Evolutionary conservation across 2,888 invertebrate species (phyloP).

Genomic region (Elegia similella): DNA sequence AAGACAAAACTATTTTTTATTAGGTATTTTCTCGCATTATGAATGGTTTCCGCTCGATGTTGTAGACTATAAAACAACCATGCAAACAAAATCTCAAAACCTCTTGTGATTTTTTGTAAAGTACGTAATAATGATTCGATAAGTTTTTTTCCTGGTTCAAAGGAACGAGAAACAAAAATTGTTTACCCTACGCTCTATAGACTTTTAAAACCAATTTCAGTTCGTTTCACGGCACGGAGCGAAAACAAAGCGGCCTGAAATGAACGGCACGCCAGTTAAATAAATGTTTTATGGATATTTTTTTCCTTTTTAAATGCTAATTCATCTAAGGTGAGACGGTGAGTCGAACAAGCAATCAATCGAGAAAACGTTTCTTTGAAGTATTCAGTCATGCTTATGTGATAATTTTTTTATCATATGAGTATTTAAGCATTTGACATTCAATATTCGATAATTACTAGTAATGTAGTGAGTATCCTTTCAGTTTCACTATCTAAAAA

Average conservation of each 20-base stretch:
- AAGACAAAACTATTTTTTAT: too few relatives aligned
- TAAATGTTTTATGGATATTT: conserved; percentile 52
- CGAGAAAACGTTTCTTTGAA: conserved; percentile 21
- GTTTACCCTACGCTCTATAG: conserved; percentile 36
- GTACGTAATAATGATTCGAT: too few relatives aligned
- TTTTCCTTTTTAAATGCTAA: conserved; percentile 51
- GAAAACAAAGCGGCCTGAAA: conserved; percentile 41
- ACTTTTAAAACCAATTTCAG: conserved; percentile 48
- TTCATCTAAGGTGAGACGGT: conserved; percentile 33
- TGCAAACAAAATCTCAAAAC: too few relatives aligned
- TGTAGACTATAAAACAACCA: too few relatives aligned
- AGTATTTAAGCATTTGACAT: too few relatives aligned
- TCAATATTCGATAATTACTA: too few relatives aligned
- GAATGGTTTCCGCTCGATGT: too few relatives aligned
- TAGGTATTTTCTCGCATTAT: too few relatives aligned
- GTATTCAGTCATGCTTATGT: neutral
- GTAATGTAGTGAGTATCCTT: too few relatives aligned
- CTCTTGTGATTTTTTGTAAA: too few relatives aligned
- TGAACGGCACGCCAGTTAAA: conserved; percentile 40
- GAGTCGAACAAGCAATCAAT: conserved; percentile 19
- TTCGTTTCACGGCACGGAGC: conserved; percentile 39
- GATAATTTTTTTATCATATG: too few relatives aligned
- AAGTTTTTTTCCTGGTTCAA: conserved; percentile 19
- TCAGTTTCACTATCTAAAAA: too few relatives aligned
- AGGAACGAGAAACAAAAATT: conserved; percentile 35